Evolutionary conservation across 2,888 invertebrate species (phyloP).

Genomic region (Listrodromus nycthemerus): DNA sequence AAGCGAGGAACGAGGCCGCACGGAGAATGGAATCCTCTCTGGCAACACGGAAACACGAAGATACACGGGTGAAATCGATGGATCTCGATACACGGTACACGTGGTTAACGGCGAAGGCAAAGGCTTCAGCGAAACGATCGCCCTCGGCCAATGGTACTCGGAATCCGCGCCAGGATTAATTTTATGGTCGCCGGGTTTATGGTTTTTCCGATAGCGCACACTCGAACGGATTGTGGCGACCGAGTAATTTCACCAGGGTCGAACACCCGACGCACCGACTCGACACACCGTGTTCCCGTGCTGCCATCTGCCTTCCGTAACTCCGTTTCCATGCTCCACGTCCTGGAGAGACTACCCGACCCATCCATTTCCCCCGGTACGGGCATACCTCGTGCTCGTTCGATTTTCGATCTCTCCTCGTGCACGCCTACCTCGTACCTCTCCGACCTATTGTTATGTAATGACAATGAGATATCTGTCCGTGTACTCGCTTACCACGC

Average conservation of each 20-base stretch:
- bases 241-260: conserved; percentile 31
- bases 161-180: conserved; percentile 64
- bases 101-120: not conserved
- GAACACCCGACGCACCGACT: conserved; percentile 3
- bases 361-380: not conserved
- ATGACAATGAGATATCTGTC: not conserved
- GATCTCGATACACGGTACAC: not conserved
- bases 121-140: conserved; percentile 37
- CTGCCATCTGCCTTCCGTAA: not conserved
- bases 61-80: not conserved
- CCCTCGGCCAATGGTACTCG: conserved; percentile 30
- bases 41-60: not conserved
- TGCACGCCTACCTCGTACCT: not conserved
- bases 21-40: not conserved
- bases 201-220: conserved; percentile 70
- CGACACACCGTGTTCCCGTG: conserved; percentile 2
- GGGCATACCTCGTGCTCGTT: not conserved
- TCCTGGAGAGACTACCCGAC: not conserved
- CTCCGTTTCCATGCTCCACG: not conserved
- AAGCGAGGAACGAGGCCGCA: not conserved
- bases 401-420: not conserved
- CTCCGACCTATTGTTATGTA: not conserved
- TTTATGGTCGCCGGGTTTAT: conserved; percentile 69
- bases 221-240: conserved; percentile 2
- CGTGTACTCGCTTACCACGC: not conserved